Base-by-base conservation (phyloP, 1,140 invertebrate species). In the Cepaea nemoralis region DNA sequence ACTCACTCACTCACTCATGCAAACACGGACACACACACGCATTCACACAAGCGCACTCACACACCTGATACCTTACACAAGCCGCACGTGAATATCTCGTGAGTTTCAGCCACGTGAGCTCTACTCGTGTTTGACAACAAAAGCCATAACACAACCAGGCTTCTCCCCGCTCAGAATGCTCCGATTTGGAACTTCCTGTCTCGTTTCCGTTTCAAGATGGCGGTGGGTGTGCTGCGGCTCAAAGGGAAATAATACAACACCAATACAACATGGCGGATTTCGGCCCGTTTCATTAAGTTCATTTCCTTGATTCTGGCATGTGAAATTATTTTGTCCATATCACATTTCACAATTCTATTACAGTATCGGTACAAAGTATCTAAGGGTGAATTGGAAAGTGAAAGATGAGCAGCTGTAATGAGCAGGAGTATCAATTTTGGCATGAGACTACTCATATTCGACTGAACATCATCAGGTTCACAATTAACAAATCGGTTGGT, bases 311-410 rank as follows among this genome's bases (percentile, higher is more conserved):
- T 40, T 42, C 35, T 70, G 69, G 37, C 69, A 70, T 39, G 69
- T 70, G 69, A 42, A 70, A 70, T 70, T 70, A 70, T 70, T 70
- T 70, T 70, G 35, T 40, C 69, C 40, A 42, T 24, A 70, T 70
- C 33, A 39, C 39, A 40, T 70, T 39, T 31, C 40, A 40, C 69
- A 40, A 70, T 39, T 63, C 59, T 27, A 63, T 63, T 63, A 63
- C 50, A 31, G 59, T 63, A 63, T 31, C 59, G 22, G 59, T 6
- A 10, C 2, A 31, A 63, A 6, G 59, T 63, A 63, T 27, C 59
- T 10, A 63, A 31, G 5, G 5, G 59, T 63, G 8, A 63, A 63
- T 63, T 63, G 27, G 22, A 63, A 63, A 31, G 27, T 31, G 59
- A 31, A 63, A 63, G 27, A 63, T 63, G 59, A 63, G 1, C 59